Base-by-base conservation (phyloP, 2,113 vertebrate genomes). In the Phalacrocorax carbo region DNA sequence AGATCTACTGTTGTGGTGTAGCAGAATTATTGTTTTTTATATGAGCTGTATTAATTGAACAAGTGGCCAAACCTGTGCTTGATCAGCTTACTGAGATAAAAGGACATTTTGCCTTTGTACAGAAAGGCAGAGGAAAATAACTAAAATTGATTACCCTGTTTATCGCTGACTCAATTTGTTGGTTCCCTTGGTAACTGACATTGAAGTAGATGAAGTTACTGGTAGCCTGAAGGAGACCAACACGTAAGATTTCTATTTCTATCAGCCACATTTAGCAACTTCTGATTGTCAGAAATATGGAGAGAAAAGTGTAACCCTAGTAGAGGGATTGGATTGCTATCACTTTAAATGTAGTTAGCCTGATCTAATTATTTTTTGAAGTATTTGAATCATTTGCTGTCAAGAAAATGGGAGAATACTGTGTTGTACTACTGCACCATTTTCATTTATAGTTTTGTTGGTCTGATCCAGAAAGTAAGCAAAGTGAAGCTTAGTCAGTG, bases 131-230 rank as follows among this genome's bases (percentile, higher is more conserved):
- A 96, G 86, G 70, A 93, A 92, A 96, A 82, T 64, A 92, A 94
- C 76, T 84, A 88, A 93, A 95, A 94, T 90, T 97, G 96, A 97
- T 97, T 94, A 95, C 81, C 78, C 34, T 93, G 93, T 98, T 97
- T 95, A 91, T 95, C 73, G 10, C 52, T 62, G 86, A 95, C 93
- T 96, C 62, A 65, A 86, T 96, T 97, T 95, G 82, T 66, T 94
- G 78, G 96, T 97, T 98, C 38, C 97, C 97, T 95, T 97, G 97
- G 94, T 81, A 98, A 98, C 96, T 46, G 88, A 64, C 40, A 85
- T 25, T 62, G 75, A 91, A 72, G 57, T 61, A 81, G 85, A 88
- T 64, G 71, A 86, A 97, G 54, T 62, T 94, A 95, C 72, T 84
- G 92, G 84, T 82, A 93, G 68, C 85, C 78, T 71, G 84, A 66